phyloP scores from a whole-genome alignment of 2,888 invertebrate genomes.

The Seira musarum region DNA sequence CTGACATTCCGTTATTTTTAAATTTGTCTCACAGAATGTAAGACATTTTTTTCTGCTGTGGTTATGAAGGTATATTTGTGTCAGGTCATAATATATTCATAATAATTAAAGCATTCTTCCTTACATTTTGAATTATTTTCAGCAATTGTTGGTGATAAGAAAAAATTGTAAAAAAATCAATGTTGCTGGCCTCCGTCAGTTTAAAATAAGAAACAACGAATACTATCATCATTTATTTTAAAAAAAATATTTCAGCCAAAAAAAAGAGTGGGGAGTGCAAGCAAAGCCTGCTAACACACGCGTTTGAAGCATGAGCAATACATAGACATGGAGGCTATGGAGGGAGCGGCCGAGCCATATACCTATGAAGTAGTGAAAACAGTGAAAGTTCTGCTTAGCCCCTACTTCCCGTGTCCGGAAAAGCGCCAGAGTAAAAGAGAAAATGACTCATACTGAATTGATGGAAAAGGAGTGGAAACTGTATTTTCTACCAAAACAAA shows the following conservation, averaged over 20 bases:
- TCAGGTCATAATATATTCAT: slow-evolving; percentile 5
- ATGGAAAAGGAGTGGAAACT: background rate
- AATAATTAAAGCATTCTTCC: too few relatives aligned
- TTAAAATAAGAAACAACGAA: too few relatives aligned
- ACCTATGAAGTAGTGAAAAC: slow-evolving; percentile 42
- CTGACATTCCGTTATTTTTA: background rate
- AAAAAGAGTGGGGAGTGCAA: too few relatives aligned
- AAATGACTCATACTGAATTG: background rate
- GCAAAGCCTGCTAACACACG: too few relatives aligned
- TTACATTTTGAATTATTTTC: too few relatives aligned
- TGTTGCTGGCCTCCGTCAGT: too few relatives aligned
- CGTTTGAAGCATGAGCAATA: too few relatives aligned
- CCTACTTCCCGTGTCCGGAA: slow-evolving; percentile 18
- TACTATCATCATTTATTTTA: too few relatives aligned
- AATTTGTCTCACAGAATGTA: background rate
- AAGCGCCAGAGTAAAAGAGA: slow-evolving; percentile 44
- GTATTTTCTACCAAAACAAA: too few relatives aligned
- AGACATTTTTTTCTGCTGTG: background rate
- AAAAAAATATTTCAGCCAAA: too few relatives aligned
- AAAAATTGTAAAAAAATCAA: too few relatives aligned
- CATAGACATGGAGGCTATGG: background rate
- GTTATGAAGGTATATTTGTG: background rate
- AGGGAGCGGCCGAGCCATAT: slow-evolving; percentile 18
- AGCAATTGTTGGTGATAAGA: too few relatives aligned
- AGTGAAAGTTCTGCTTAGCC: slow-evolving; percentile 52